Base-by-base conservation (phyloP, 2,888 invertebrate species). In the Trichogramma evanescens region DNA sequence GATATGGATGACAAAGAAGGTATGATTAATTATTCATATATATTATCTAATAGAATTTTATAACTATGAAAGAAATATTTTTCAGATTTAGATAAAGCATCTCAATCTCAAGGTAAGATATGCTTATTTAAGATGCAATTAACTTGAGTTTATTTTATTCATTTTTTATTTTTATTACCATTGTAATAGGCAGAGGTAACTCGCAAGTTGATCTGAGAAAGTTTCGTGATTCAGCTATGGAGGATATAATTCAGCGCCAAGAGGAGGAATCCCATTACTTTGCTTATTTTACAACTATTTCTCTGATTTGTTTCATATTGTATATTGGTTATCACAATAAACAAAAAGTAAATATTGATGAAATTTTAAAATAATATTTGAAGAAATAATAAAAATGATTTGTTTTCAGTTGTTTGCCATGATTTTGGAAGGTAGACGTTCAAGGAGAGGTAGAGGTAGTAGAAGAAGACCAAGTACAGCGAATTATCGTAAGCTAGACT, bases 321-420 rank as follows among this genome's bases (percentile, higher is more conserved):
- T 89, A 88, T 70, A 79, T 88, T 9, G 80, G 82, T 52, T 83
- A 82, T 72, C 82, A 83, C 65, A 88, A 88, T 71, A 87, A 87
- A 71, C 84, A 86, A 70, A 88, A 83, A 80, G 82, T 83, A 72
- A 66, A 62, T 64, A 54, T 54, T 57, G 41, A 43, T 26, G 6
- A 44, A 46, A 56, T 26, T 55, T 50, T 1, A 49, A 45, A 43
- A 55, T 59, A 38, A 46, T 26, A 54, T 26, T 49, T 41, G 5
- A 41, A 13, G n/a, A 42, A 10, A 9, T 46, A n/a, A n/a, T 45
- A 7, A 50, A 40, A 26, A 54, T 45, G 44, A 9, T 45, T 39
- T 49, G 49, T 46, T 8, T 57, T 13, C 70, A 88, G 85, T 82
- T 87, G 61, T 72, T 87, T 60, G 87, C 86, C 0, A 78, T 87